Evolutionary conservation across 2,888 invertebrate genomes (phyloP), one percentile per base, ranked within the genome.

Genomic region (Conus canariensis): DNA sequence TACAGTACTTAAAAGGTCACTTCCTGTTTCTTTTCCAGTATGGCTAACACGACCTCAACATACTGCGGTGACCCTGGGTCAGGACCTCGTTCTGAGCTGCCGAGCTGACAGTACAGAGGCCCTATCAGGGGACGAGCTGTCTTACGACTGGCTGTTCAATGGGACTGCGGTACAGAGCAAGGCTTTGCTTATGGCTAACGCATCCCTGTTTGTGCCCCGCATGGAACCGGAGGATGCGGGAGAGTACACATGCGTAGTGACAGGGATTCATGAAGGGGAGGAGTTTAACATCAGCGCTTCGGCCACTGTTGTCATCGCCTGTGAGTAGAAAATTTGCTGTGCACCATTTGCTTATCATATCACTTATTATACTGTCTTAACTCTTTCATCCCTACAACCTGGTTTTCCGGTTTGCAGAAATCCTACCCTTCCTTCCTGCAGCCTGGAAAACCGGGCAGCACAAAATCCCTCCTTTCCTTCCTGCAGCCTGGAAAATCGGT

Each of bases 151-250:
- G 95, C 91, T 91, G 25, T 93, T 94, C 45, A 93, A 94, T 87
- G 92, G 91, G 5, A 90, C 89, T 9, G 87, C 91, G 0, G 74
- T 93, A 14, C 90, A 92, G 25, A 82, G 89, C 6, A 92, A 91
- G 64, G 91, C 93, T 1, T 93, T 93, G 14, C 88, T 94, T 14
- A 94, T 94, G 90, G 90, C 92, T 22, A 95, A 95, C 91, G 93
- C 94, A 86, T 95, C 95, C 25, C 93, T 95, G 64, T 93, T 94
- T 86, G 92, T 95, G 19, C 94, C 94, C 12, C 83, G 90, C 1
- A 86, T 94, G 10, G 86, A 90, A 14, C 10, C 88, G 14, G 87
- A 74, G 30, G 94, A 95, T 85, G 91, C 94, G n/a, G 95, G 95
- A 58, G 91, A 92, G 85, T 95, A 95, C 90, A 92, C 93, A 9